Evolutionary conservation across 2,888 invertebrate species (phyloP), one percentile per base, ranked within the genome.

Genomic region (Hoplodrina blanda): DNA sequence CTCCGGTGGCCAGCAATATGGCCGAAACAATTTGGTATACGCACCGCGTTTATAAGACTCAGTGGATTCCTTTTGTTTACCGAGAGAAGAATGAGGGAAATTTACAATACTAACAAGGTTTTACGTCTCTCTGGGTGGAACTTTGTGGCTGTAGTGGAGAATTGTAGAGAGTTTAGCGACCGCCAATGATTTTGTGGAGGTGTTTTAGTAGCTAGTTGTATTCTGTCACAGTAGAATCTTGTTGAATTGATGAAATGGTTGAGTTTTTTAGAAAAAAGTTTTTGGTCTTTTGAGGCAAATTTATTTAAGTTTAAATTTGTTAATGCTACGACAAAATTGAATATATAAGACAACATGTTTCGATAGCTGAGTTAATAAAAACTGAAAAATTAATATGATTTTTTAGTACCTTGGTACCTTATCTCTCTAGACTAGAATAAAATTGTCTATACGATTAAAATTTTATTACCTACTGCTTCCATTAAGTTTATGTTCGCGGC

Each of bases 1-100:
- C 93, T 89, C 91, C 73, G 67, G 90, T 73, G 91, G 88, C 89
- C 80, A 78, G 85, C 89, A 90, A 91, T 91, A 90, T 90, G 87
- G 88, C 87, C 83, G 80, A 89, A 91, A 89, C 91, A 92, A 94
- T 93, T 92, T 91, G 81, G 87, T 90, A 87, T 89, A 89, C 85
- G 86, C 72, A 68, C 69, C 78, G 87, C 87, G 87, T 88, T 90
- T 91, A 91, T 88, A 89, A 88, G 87, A 80, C 91, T 89, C 90
- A 25, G 77, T 87, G 91, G 92, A 89, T 85, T 89, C 78, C 85
- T 87, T 85, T 91, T 90, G 89, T 90, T 91, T 88, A 86, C 81
- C 69, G 55, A 72, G 69, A 79, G 77, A 84, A 82, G 84, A 78
- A 89, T 81, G 82, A 81, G 77, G 81, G 80, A 81, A 88, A 84